These are phyloP conservation scores for Macrocentrus cingulum DNA, from an alignment of 1,140 invertebrate species.

Conservation along the genomic window DNA sequence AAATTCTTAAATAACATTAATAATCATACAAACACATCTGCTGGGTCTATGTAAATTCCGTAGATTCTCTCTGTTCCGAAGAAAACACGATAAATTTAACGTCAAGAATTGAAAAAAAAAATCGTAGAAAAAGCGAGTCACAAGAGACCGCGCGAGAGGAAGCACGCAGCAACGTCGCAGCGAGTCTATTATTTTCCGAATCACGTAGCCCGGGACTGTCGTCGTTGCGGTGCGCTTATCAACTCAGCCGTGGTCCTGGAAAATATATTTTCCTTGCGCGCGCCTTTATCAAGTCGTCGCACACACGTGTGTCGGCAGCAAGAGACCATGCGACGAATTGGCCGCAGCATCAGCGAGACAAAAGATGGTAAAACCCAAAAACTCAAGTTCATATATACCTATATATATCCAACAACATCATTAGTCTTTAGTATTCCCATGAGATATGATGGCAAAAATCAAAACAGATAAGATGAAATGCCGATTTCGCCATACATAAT, in stretches of 20 bases:
- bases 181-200: slow-evolving; percentile 31
- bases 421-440: too few relatives aligned
- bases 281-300: slow-evolving; percentile 12
- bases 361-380: too few relatives aligned
- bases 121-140: background rate
- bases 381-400: too few relatives aligned
- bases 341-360: too few relatives aligned
- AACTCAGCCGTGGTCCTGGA: slow-evolving; percentile 3
- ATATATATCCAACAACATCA: too few relatives aligned
- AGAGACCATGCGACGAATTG: background rate
- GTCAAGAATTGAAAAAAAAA: slow-evolving; percentile 5
- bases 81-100: slow-evolving; percentile 14
- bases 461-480: too few relatives aligned
- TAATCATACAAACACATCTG: background rate
- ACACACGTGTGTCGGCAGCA: background rate
- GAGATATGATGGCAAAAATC: too few relatives aligned
- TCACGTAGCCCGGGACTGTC: slow-evolving; percentile 26
- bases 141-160: background rate
- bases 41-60: slow-evolving; percentile 12
- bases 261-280: slow-evolving; percentile 7
- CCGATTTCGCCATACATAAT: too few relatives aligned
- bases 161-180: background rate
- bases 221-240: slow-evolving; percentile 28
- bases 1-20: too few relatives aligned
- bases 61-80: slow-evolving; percentile 3